phyloP scores from a whole-genome alignment of 2,888 invertebrate species.

The Antitype chi region DNA sequence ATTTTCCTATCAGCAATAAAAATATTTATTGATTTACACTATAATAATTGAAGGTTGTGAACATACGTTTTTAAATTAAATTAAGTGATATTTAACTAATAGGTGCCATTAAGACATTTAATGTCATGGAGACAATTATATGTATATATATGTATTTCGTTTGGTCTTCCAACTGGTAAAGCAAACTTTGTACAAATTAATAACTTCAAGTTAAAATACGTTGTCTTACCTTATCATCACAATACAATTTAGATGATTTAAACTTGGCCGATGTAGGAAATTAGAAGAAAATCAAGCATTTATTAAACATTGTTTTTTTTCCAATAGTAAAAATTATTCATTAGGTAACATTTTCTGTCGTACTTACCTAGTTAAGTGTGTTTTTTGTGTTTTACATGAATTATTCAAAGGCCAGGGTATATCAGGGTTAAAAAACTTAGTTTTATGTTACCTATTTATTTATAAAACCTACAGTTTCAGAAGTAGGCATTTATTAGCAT shows the following conservation, averaged over 20 bases:
- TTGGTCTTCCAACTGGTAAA: conserved; percentile 8
- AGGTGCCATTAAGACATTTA: conserved; percentile 52
- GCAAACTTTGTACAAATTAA: not conserved
- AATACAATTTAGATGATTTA: not conserved
- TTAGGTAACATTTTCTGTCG: not conserved
- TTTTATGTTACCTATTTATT: conserved; percentile 32
- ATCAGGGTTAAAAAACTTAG: conserved; percentile 39
- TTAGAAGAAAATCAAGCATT: not conserved
- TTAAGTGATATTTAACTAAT: conserved; percentile 36
- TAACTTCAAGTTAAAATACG: not conserved
- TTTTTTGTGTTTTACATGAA: conserved; percentile 9
- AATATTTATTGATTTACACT: conserved; percentile 33
- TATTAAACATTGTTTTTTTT: not conserved
- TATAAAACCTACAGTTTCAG: conserved; percentile 23
- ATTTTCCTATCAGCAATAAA: conserved; percentile 51
- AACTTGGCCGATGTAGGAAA: not conserved
- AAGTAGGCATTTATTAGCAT: conserved; percentile 54
- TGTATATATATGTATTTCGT: not conserved
- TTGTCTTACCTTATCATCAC: not conserved
- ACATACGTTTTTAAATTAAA: conserved; percentile 35
- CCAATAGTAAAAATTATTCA: not conserved
- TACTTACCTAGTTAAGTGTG: not conserved
- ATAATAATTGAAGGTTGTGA: conserved; percentile 60
- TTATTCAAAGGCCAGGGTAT: conserved; percentile 23
- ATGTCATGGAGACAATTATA: conserved; percentile 36